phyloP scores from a whole-genome alignment of 2,797 vertebrate species.

The Liparis tanakae region DNA sequence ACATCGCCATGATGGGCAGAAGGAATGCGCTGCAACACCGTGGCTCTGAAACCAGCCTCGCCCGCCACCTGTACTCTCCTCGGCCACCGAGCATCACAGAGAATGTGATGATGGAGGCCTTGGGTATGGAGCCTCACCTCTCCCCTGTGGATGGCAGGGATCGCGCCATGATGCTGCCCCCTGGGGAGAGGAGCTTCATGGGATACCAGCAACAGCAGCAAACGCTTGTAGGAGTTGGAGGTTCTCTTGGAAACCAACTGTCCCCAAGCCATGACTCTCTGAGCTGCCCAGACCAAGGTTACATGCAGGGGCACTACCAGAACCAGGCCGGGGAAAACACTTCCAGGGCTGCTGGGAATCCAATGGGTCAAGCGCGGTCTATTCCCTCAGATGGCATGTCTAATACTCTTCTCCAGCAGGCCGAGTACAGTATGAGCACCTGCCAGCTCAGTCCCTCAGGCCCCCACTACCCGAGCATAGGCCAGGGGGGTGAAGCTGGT shows the following conservation, averaged over 20 bases:
- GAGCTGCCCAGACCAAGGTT: conserved; percentile 81
- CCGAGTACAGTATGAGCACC: conserved; percentile 85
- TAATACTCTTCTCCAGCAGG: conserved; percentile 83
- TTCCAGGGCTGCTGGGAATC: conserved; percentile 60
- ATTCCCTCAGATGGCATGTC: conserved; percentile 77
- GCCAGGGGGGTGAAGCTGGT: conserved; percentile 63
- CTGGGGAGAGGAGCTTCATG: conserved; percentile 83
- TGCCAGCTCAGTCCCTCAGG: conserved; percentile 88
- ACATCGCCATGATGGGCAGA: conserved; percentile 82
- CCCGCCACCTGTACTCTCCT: conserved; percentile 89
- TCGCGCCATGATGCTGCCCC: conserved; percentile 77
- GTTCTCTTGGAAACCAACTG: conserved; percentile 75
- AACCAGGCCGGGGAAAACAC: conserved; percentile 65
- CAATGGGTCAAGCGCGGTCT: conserved; percentile 63
- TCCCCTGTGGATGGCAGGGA: conserved; percentile 71
- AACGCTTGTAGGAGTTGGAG: conserved; percentile 64
- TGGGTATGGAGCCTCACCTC: conserved; percentile 81
- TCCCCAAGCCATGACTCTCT: conserved; percentile 79
- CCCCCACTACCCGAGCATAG: conserved; percentile 78
- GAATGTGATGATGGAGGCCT: conserved; percentile 91
- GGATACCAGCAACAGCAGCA: conserved; percentile 83
- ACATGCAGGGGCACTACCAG: conserved; percentile 79
- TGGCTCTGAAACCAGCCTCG: conserved; percentile 83
- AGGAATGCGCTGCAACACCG: conserved; percentile 84
- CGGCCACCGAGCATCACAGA: conserved; percentile 93